These are phyloP conservation scores for Pipistrellus pygmaeus DNA, from an alignment of 2,797 vertebrate genomes.

Conservation along the genomic window DNA sequence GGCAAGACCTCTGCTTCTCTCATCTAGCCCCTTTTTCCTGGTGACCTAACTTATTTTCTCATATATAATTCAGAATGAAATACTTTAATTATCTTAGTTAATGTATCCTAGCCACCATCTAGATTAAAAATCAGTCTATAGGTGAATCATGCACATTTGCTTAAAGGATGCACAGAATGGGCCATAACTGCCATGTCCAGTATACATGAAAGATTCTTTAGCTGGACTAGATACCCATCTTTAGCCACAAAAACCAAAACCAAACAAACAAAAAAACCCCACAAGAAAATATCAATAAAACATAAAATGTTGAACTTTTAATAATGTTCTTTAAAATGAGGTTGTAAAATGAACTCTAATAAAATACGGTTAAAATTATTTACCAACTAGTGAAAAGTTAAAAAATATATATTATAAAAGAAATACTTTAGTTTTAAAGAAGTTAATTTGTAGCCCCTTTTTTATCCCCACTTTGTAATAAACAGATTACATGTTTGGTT, in stretches of 20 bases:
- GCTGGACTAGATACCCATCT: background rate
- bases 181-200: background rate
- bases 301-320: background rate
- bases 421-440: slow-evolving; percentile 30
- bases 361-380: background rate
- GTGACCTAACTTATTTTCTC: background rate
- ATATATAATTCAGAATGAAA: slow-evolving; percentile 5
- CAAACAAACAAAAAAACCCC: no score
- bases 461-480: background rate
- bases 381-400: slow-evolving; percentile 8
- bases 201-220: background rate
- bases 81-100: background rate
- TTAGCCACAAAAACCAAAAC: background rate
- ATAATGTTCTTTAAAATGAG: background rate
- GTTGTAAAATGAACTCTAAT: background rate
- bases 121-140: background rate
- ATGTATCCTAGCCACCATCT: background rate
- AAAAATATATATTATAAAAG: background rate
- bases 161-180: background rate
- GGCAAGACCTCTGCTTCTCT: background rate
- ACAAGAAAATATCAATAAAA: slow-evolving; percentile 13
- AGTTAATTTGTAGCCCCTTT: background rate
- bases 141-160: background rate
- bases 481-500: background rate
- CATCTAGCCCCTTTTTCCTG: background rate